Evolutionary conservation across 1,140 invertebrate genomes (phyloP).

Genomic region (Agrypnia vestita): DNA sequence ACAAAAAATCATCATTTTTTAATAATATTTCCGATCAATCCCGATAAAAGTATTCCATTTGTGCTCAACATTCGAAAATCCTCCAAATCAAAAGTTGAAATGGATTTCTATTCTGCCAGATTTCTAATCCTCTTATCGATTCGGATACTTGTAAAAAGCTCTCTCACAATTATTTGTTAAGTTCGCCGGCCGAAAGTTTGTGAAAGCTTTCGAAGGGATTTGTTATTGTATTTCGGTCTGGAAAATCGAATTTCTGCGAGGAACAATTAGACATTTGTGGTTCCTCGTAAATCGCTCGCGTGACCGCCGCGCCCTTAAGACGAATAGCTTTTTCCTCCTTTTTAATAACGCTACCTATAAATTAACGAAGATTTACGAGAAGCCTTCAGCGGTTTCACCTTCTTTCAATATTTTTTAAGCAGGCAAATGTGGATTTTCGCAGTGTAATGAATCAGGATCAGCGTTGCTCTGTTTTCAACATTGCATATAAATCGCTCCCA

Average conservation of each 20-base stretch:
- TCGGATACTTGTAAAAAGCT: constrained; percentile 30
- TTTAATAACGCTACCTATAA: constrained; percentile 58
- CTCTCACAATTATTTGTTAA: constrained; percentile 28
- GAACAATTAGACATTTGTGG: constrained; percentile 55
- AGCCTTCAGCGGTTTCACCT: constrained; percentile 1
- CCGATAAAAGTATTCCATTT: too few species aligned
- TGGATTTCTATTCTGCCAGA: constrained; percentile 24
- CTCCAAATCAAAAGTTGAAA: constrained; percentile 39
- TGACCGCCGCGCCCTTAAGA: constrained; percentile 46
- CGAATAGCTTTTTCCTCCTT: constrained; percentile 51
- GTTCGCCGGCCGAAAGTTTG: constrained; percentile 18
- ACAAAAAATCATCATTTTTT: too few species aligned
- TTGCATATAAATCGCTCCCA: too few species aligned
- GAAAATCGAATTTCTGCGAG: constrained; percentile 53
- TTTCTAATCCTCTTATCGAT: constrained; percentile 41
- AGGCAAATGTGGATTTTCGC: not conserved
- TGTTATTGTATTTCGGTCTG: constrained; percentile 33
- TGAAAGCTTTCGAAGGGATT: constrained; percentile 24
- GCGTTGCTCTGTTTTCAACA: too few species aligned
- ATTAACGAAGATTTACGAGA: constrained; percentile 54
- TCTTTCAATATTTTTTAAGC: constrained; percentile 3
- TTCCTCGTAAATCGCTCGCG: constrained; percentile 55
- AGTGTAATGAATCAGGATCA: not conserved
- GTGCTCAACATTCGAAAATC: too few species aligned
- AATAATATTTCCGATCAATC: too few species aligned